These are phyloP conservation scores for Denticeps clupeoides DNA, from an alignment of 2,797 vertebrate genomes.

Conservation along the genomic window DNA sequence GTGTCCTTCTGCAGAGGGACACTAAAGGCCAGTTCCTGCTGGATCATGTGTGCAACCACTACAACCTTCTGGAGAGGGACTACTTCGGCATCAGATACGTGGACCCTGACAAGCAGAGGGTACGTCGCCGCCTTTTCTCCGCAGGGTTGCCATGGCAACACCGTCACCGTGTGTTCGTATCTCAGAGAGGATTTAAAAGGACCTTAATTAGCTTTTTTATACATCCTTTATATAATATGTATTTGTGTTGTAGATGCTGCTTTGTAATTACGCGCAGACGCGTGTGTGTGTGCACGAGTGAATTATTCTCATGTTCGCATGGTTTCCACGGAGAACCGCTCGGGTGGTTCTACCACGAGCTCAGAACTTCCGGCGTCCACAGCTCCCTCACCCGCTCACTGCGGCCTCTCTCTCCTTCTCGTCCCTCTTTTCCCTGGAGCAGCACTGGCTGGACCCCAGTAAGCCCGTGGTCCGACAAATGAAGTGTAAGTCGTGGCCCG, in stretches of 20 bases:
- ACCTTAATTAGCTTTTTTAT: no score
- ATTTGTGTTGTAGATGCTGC: neutral
- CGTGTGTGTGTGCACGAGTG: neutral
- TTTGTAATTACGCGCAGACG: neutral
- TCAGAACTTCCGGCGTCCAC: neutral
- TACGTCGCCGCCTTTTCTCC: no score
- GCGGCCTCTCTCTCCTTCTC: neutral
- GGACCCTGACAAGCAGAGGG: constrained; percentile 93
- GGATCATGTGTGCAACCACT: constrained; percentile 94
- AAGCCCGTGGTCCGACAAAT: constrained; percentile 90
- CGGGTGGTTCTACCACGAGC: neutral
- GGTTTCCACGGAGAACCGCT: no score
- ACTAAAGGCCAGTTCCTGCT: constrained; percentile 93
- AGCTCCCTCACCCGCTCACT: neutral
- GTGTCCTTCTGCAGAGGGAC: constrained; percentile 74
- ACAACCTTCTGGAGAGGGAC: constrained; percentile 92
- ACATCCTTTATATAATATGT: no score
- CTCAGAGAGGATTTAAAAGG: no score
- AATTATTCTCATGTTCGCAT: no score
- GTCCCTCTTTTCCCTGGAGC: constrained; percentile 27
- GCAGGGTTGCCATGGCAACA: no score
- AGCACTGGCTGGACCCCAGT: constrained; percentile 97
- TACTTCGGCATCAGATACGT: constrained; percentile 97
- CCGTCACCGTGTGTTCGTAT: no score
- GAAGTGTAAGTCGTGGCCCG: constrained; percentile 81